Base-by-base conservation (phyloP, 2,888 invertebrate genomes). In the Adelognathus sp. region DNA sequence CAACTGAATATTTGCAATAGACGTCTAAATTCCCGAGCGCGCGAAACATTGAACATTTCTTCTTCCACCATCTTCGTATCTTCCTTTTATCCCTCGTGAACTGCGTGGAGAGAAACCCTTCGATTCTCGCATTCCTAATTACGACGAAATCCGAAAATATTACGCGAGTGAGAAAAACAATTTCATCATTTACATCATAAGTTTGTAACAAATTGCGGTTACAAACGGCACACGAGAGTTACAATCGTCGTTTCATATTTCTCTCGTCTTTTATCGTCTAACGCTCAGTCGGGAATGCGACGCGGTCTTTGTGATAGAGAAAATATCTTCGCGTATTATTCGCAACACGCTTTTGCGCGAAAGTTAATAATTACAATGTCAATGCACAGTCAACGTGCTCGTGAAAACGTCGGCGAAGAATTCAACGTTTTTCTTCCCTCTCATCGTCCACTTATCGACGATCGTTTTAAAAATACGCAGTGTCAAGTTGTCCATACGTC, bases 331-430 rank as follows among this genome's bases (percentile, higher is more conserved):
- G 67, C 73, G 33, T 63, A 16, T 31, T 44, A 36, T 67, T 67
- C 52, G 66, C 21, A 39, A 64, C 39, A n/a, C 36, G 46, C n/a
- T n/a, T n/a, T n/a, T n/a, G 39, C 16, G 64, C 31, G n/a, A n/a
- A n/a, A n/a, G n/a, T n/a, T n/a, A n/a, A 70, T 75, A 79, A 79
- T 75, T 54, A 71, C 66, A 76, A 67, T 33, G 56, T 61, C 56
- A 41, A 46, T 63, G 36, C 36, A 50, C 24, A 61, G 31, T 69
- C 54, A 64, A 70, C 69, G 44, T 33, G 64, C 31, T 50, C 39
- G 14, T 16, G 61, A 39, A 52, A 44, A n/a, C n/a, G n/a, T n/a
- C n/a, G n/a, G n/a, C 24, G 41, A 36, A 24, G 18, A 72, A 46
- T 46, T 36, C 66, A 36, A 14, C 18, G 24, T 72, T 36, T 6